Conservation (phyloP, 2,113 vertebrate species). For the Colaptes auratus region DNA sequence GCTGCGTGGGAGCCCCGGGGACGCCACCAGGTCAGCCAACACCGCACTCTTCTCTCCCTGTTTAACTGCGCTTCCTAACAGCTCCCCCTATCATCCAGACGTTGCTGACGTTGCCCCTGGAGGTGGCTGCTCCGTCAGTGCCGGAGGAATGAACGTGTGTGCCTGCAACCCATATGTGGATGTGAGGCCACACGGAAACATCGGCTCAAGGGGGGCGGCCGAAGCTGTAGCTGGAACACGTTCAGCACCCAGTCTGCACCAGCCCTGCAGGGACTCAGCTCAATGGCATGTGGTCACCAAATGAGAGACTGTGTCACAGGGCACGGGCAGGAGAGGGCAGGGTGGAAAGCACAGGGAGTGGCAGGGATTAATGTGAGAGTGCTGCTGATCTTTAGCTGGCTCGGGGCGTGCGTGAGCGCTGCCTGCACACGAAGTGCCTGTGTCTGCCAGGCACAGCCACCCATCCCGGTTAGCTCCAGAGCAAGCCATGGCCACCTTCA, state of each 20-base stretch:
- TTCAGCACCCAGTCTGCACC: background rate
- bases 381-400: background rate
- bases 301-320: slow-evolving; percentile 40
- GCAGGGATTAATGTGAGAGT: background rate
- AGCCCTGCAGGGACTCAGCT: background rate
- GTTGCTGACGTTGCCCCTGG: background rate
- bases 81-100: background rate
- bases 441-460: background rate
- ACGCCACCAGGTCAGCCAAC: background rate
- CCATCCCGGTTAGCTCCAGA: background rate
- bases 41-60: accelerated
- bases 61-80: accelerated
- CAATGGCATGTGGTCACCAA: background rate
- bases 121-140: background rate
- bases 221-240: background rate
- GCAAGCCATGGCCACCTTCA: background rate
- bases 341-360: background rate
- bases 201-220: accelerated
- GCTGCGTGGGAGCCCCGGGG: background rate
- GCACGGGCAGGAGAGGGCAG: background rate
- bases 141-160: accelerated
- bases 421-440: background rate
- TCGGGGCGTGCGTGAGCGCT: accelerated
- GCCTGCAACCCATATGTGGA: background rate
- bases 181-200: background rate